Evolutionary conservation across 2,888 invertebrate species (phyloP).

Genomic region (Ornithoptera priamus): DNA sequence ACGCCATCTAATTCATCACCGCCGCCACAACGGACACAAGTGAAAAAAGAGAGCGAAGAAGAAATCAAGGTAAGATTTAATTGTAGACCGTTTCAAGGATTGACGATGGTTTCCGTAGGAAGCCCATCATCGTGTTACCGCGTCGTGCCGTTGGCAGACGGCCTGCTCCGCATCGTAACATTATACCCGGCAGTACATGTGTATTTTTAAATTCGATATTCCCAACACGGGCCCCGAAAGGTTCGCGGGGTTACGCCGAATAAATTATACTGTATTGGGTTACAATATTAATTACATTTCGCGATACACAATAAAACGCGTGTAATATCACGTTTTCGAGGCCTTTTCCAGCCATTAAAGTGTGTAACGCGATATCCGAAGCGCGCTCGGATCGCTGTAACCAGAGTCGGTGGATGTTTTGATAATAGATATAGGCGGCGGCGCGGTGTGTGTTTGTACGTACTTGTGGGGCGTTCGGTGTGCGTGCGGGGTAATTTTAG

Average conservation of each 20-base stretch:
- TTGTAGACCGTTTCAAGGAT: slow-evolving; percentile 33
- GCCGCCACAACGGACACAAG: slow-evolving; percentile 65
- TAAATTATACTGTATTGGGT: slow-evolving; percentile 73
- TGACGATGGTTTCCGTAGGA: slow-evolving; percentile 64
- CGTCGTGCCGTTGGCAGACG: slow-evolving; percentile 68
- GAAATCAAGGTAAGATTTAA: slow-evolving; percentile 84
- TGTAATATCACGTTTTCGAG: slow-evolving; percentile 80
- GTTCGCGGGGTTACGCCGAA: slow-evolving; percentile 63
- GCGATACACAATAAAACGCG: slow-evolving; percentile 78
- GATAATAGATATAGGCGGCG: slow-evolving; percentile 77
- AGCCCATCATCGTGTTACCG: slow-evolving; percentile 56
- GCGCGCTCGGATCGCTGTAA: slow-evolving; percentile 80
- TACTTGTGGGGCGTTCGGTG: slow-evolving; percentile 50
- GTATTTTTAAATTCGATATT: slow-evolving; percentile 77
- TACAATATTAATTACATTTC: slow-evolving; percentile 79
- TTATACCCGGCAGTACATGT: slow-evolving; percentile 59
- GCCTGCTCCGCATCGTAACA: slow-evolving; percentile 69
- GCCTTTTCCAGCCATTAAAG: slow-evolving; percentile 81
- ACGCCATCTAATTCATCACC: slow-evolving; percentile 61
- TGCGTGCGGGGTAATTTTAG: slow-evolving; percentile 79
- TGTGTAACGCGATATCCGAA: slow-evolving; percentile 78
- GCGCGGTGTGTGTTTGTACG: slow-evolving; percentile 63
- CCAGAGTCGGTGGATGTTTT: slow-evolving; percentile 78
- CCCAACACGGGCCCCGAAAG: slow-evolving; percentile 46
- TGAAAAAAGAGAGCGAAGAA: slow-evolving; percentile 87